Conservation (phyloP, 2,113 vertebrate genomes). For the Phocoena sinus region DNA sequence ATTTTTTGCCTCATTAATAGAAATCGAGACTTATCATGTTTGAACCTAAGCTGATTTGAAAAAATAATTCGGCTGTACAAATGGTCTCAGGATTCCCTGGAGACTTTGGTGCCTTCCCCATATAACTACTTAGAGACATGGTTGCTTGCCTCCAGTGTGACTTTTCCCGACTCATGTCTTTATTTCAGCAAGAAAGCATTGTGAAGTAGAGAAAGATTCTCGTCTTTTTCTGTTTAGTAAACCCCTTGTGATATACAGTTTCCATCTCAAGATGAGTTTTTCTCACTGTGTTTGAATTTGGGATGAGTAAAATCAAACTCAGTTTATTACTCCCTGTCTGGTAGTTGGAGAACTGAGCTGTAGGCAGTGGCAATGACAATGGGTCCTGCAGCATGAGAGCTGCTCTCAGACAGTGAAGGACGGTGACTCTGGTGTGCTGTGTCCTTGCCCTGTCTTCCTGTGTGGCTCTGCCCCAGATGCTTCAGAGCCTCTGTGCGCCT, state of each 20-base stretch:
- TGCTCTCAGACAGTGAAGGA: constrained; percentile 1
- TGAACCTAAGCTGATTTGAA: background rate
- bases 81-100: background rate
- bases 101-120: background rate
- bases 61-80: background rate
- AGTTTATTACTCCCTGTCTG: background rate
- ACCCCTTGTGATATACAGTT: background rate
- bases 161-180: background rate
- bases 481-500: background rate
- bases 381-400: background rate
- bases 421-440: fast-evolving
- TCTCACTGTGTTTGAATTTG: background rate
- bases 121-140: background rate
- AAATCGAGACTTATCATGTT: background rate
- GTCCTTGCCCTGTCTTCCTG: background rate
- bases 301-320: background rate
- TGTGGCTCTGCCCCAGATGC: background rate
- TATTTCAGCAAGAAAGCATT: constrained; percentile 7
- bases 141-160: background rate
- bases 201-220: background rate
- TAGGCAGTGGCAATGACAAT: background rate
- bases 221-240: constrained; percentile 18
- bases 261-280: background rate
- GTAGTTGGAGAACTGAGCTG: background rate
- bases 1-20: constrained; percentile 20